Evolutionary conservation across 2,113 vertebrate species (phyloP).

Genomic region (Ictalurus furcatus): DNA sequence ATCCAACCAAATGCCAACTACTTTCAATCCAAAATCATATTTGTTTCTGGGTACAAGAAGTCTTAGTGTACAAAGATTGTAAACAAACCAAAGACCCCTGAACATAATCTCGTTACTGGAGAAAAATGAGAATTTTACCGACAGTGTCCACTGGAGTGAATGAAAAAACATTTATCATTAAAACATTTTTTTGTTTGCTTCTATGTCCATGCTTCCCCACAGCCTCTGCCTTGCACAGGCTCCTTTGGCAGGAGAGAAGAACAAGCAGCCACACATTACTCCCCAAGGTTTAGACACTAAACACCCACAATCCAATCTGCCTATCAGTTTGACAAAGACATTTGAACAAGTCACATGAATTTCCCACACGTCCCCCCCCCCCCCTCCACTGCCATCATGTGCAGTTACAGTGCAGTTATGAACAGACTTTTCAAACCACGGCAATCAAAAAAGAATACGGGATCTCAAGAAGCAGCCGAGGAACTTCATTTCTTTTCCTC

Average conservation of each 20-base stretch:
- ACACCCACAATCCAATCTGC: constrained; percentile 59
- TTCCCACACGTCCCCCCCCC: constrained; percentile 29
- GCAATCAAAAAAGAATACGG: not conserved
- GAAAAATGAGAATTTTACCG: constrained; percentile 2
- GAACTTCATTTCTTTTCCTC: constrained; percentile 1
- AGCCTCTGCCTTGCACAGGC: constrained; percentile 23
- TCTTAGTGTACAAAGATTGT: not conserved
- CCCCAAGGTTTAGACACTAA: constrained; percentile 46
- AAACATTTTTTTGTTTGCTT: constrained; percentile 21
- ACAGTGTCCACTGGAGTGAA: not conserved
- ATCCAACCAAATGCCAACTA: not conserved
- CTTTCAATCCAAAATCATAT: not conserved
- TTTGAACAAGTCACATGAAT: constrained; percentile 30
- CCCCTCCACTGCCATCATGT: not conserved
- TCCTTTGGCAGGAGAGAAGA: constrained; percentile 48
- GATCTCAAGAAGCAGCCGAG: not conserved
- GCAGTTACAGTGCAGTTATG: constrained; percentile 1
- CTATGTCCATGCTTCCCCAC: constrained; percentile 11
- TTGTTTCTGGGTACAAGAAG: not conserved
- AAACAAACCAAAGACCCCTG: not conserved
- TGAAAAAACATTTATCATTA: constrained; percentile 12
- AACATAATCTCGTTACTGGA: not conserved
- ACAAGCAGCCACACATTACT: constrained; percentile 42
- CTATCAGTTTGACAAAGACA: constrained; percentile 51
- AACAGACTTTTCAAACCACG: not conserved